Percentiles rank a stretch among this genome's conserved stretches.
Evolutionary conservation across 2,113 vertebrate species (phyloP).

Genomic region (Oreotrochilus melanogaster): DNA sequence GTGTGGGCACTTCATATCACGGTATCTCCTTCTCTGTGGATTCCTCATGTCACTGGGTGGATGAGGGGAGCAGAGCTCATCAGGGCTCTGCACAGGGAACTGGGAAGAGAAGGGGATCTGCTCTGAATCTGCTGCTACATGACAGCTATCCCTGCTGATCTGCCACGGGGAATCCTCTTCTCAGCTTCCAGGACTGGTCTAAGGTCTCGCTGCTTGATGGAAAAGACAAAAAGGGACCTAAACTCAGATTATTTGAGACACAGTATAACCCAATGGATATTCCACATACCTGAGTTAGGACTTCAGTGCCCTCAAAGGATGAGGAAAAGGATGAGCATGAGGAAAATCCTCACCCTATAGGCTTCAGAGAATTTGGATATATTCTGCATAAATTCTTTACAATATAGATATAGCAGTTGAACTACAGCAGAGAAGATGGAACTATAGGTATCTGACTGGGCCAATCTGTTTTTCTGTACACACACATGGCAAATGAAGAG

Average conservation of each 20-base stretch:
- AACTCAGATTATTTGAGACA: not conserved
- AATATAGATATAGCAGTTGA: not conserved
- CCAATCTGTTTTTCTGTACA: not conserved
- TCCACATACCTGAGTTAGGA: not conserved
- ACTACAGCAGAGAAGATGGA: not conserved
- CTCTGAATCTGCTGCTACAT: fast-evolving
- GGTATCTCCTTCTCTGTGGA: not conserved
- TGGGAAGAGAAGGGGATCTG: not conserved
- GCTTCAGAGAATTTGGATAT: not conserved
- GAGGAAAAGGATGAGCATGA: not conserved
- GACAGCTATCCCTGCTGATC: not conserved
- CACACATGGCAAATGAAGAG: not conserved
- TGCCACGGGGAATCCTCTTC: not conserved
- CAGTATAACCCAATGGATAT: not conserved
- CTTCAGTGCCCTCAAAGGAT: not conserved
- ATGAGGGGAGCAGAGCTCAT: not conserved
- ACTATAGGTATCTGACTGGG: not conserved
- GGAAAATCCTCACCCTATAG: not conserved
- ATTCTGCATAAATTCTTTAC: not conserved
- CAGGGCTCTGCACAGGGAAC: not conserved
- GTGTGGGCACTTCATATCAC: not conserved
- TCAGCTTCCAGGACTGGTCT: not conserved
- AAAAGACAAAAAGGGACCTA: not conserved
- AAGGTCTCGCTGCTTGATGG: not conserved
- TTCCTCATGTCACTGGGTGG: not conserved